Evolutionary conservation across 1,140 invertebrate genomes (phyloP), one percentile per base, ranked within the genome.

Genomic region (Zaprionus camerounensis): DNA sequence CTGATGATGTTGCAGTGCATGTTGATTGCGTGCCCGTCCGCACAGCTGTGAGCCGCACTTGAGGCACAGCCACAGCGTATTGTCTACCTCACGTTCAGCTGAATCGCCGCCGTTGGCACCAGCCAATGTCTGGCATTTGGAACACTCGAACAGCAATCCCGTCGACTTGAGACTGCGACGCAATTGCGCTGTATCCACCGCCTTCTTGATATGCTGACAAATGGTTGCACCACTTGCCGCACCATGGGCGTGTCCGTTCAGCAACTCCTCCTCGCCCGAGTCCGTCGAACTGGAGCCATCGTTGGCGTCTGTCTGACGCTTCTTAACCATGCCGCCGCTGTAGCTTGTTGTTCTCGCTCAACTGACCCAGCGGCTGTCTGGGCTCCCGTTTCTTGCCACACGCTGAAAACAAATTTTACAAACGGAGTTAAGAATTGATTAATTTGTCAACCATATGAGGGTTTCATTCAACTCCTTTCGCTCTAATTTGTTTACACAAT

Each of bases 11-110:
- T 95, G 94, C 12, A 97, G 80, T 2, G 97, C 96, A 93, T 98
- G 97, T 75, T 95, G 93, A 82, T 95, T 94, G 11, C 95, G 93
- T 11, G 94, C 93, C 64, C 95, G 94, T 38, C 96, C 96, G 93
- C 97, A 98, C 41, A 95, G 94, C 93, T 96, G 95, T 59, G 95
- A 92, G 13, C 96, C 97, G 94, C 96, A 96, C 65, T 94, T 94
- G 44, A 96, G 92, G 81, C 96, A 96, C 93, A 96, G 94, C 95
- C 95, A 96, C 22, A 96, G 90, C 2, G 94, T 92, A 20, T 93
- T 84, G 76, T 95, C 96, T 91, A 93, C 95, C 84, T 95, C 96
- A 92, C 93, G 95, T 87, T 82, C 82, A 63, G 92, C 26, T 0
- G 49, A 13, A 2, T 73, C 71, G 11, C 44, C 49, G 17, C 36